Evolutionary conservation across 2,797 vertebrate genomes (phyloP).

Genomic region (Xerus rutilus): DNA sequence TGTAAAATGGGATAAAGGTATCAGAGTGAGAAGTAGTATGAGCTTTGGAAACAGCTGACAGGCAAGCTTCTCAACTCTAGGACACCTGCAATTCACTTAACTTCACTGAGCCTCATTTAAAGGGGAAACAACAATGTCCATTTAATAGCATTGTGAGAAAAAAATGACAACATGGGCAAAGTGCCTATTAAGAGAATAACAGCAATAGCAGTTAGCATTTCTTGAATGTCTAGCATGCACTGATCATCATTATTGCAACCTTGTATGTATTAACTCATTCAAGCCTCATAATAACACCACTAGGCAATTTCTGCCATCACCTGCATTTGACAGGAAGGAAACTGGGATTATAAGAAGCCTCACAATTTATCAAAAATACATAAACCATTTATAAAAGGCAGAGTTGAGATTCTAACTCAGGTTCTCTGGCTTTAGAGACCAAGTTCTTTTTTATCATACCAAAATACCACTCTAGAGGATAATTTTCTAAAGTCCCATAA

Average conservation of each 20-base stretch:
- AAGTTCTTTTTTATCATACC: background rate
- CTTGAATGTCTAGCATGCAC: background rate
- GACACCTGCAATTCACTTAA: background rate
- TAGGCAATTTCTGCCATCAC: background rate
- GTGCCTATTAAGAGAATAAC: background rate
- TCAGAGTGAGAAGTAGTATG: background rate
- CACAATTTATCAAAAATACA: background rate
- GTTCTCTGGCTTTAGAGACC: background rate
- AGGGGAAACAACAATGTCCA: background rate
- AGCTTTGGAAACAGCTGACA: background rate
- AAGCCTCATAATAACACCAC: background rate
- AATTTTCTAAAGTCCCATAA: background rate
- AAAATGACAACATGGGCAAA: background rate
- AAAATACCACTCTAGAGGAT: background rate
- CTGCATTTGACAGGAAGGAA: background rate
- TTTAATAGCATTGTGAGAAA: background rate
- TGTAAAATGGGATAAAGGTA: background rate
- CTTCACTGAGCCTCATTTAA: background rate
- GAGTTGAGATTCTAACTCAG: background rate
- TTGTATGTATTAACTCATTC: background rate
- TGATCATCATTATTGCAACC: too few relatives aligned
- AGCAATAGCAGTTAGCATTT: background rate
- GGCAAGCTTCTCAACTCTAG: background rate
- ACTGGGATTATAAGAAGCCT: background rate
- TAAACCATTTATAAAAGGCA: background rate